Base-by-base conservation (phyloP, 2,113 vertebrate species). In the Clarias magur region DNA sequence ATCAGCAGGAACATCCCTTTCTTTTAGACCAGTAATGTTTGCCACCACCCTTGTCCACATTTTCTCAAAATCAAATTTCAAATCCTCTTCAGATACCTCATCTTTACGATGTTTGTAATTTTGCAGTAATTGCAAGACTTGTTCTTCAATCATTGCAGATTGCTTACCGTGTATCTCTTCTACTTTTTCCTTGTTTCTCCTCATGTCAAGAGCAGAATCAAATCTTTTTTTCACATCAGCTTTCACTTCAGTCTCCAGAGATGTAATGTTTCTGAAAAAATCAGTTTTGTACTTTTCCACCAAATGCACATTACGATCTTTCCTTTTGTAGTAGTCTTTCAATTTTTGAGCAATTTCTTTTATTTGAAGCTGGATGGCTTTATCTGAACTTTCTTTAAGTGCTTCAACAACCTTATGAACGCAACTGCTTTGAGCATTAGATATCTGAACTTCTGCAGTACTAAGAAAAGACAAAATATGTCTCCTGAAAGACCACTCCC, bases 261-360 rank as follows among this genome's bases (percentile, higher is more conserved):
- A 38, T 0, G 1, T 87, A 21, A 90, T 92, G n/a, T 38, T 88
- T 0, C 88, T 91, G 0, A 80, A 3, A 13, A 95, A 95, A 1
- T 94, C 92, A 0, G 0, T 12, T 85, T 88, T 94, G 88, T 93
- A 94, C 86, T 91, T 94, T 78, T 94, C 92, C 65, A 95, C 89
- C 17, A 94, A 81, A n/a, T 90, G 11, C 4, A 92, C 88, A 73
- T 85, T 76, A 67, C 9, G 42, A 27, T 87, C 87, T 75, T 72
- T 89, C 23, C 75, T 87, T 90, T 90, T 67, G 84, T 93, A 95
- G 87, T 94, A 94, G 2, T 82, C 6, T 0, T 0, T 0, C 0
- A 94, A 79, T 54, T 92, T 91, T 0, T 84, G 0, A 0, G 0
- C 38, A 48, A 93, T 92, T 85, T 1, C 56, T 6, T 1, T 12